A percentile compares a stretch with the other conserved stretches of the same genome.
Conservation (phyloP, 2,888 invertebrate genomes). For the Aplocera efformata region DNA sequence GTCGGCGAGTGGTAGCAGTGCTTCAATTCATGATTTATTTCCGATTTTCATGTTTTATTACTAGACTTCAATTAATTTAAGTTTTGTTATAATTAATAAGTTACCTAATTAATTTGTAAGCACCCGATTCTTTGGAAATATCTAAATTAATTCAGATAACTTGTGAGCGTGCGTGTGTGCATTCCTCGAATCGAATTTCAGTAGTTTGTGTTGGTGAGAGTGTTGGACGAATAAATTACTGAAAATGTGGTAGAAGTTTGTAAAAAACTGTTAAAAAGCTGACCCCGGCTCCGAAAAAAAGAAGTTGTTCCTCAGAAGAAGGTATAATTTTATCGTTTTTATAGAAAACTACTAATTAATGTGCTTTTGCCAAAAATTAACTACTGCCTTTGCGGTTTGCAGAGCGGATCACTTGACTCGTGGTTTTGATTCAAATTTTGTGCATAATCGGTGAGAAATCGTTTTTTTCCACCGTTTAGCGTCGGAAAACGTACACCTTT, state of each 20-base stretch:
- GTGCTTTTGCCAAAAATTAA: constrained; percentile 48
- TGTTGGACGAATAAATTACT: constrained; percentile 51
- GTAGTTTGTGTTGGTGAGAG: constrained; percentile 69
- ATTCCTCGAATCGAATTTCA: constrained; percentile 48
- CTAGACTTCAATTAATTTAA: neutral
- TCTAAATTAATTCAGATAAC: neutral
- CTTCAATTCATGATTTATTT: constrained; percentile 53
- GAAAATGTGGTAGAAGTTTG: constrained; percentile 66
- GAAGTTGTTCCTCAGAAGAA: constrained; percentile 37
- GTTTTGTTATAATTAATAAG: neutral
- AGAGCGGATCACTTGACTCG: constrained; percentile 55
- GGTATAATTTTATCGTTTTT: constrained; percentile 39
- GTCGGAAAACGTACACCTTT: constrained; percentile 41
- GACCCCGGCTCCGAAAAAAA: constrained; percentile 34
- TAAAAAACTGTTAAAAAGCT: constrained; percentile 34
- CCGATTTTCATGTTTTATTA: constrained; percentile 27
- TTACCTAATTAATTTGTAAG: no score
- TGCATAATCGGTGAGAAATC: constrained; percentile 43
- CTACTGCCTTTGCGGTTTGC: constrained; percentile 64
- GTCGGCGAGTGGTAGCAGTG: constrained; percentile 66
- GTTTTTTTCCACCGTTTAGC: constrained; percentile 39
- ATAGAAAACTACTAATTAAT: constrained; percentile 14
- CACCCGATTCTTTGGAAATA: no score
- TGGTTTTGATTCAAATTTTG: constrained; percentile 43
- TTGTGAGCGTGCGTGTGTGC: constrained; percentile 46